Base-by-base conservation (phyloP, 1,140 invertebrate species). In the Phortica variegata region DNA sequence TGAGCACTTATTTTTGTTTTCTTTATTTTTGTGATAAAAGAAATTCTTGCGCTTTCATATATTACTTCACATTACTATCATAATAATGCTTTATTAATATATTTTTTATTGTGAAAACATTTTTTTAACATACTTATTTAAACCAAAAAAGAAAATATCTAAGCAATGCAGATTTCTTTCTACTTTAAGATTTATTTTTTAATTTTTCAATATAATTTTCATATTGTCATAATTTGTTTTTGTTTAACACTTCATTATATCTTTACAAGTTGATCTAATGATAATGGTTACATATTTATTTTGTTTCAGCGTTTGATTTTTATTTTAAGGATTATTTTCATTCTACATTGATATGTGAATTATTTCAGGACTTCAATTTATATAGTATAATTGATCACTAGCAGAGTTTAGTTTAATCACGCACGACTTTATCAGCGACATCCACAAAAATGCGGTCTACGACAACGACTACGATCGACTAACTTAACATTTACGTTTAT, bases 11-110 rank as follows among this genome's bases (percentile, higher is more conserved):
- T 29, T 29, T 29, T 7, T 29, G 26, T 29, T 29, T 29, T 29
- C 26, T 29, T n/a, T n/a, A n/a, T n/a, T n/a, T n/a, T n/a, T n/a
- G n/a, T n/a, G n/a, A n/a, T n/a, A 29, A 29, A 29, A 29, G 12
- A 29, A 54, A 50, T 54, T 51, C 56, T 57, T 59, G 47, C 42
- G 40, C 32, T 23, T 20, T 43, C 20, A 23, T 17, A 18, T 42
- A 33, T 49, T 3, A 17, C 6, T 29, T 7, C 26, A 29, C 26
- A 29, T 29, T 7, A 12, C 26, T 12, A 6, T 29, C 12, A 29
- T 29, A 29, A 29, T 7, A 12, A 29, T 12, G 12, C 26, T 7
- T 29, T 7, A 29, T 7, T 7, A 6, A 29, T 29, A 29, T 12
- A 12, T 29, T 29, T 6, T 29, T 29, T 29, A 29, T 29, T 7